phyloP scores from a whole-genome alignment of 2,113 vertebrate species.

The Dolichallabes microphthalmus region DNA sequence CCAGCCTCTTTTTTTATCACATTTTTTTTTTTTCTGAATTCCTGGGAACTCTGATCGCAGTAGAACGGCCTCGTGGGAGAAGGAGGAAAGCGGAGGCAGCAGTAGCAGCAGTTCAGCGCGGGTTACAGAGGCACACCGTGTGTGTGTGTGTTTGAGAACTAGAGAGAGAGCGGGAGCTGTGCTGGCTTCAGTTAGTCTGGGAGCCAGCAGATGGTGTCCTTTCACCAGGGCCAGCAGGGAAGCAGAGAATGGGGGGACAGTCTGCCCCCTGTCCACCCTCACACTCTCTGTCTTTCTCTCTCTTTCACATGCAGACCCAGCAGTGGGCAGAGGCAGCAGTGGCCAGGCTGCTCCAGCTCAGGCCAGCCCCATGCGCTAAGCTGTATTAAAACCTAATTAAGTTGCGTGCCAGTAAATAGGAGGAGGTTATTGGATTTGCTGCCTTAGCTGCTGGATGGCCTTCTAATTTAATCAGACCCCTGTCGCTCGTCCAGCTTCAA shows the following conservation, averaged over 20 bases:
- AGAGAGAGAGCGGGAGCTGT: constrained; percentile 2
- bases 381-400: constrained; percentile 94
- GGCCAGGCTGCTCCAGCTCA: constrained; percentile 67
- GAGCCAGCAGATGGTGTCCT: constrained; percentile 93
- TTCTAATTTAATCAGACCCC: constrained; percentile 69
- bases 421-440: constrained; percentile 85
- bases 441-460: constrained; percentile 78
- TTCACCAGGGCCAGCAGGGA: constrained; percentile 79
- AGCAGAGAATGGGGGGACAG: constrained; percentile 50
- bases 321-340: constrained; percentile 68
- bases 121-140: constrained; percentile 8
- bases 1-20: background rate
- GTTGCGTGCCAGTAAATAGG: constrained; percentile 83
- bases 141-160: background rate
- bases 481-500: constrained; percentile 60
- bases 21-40: background rate
- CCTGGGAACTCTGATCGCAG: constrained; percentile 8
- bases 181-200: constrained; percentile 68
- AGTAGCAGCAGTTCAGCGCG: constrained; percentile 26
- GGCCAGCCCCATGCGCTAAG: constrained; percentile 76
- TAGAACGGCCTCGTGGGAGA: constrained; percentile 7
- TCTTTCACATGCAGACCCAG: constrained; percentile 49
- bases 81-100: constrained; percentile 13
- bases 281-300: constrained; percentile 30
- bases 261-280: constrained; percentile 17